Evolutionary conservation across 2,888 invertebrate species (phyloP).

Genomic region (Dermolepida albohirtum): DNA sequence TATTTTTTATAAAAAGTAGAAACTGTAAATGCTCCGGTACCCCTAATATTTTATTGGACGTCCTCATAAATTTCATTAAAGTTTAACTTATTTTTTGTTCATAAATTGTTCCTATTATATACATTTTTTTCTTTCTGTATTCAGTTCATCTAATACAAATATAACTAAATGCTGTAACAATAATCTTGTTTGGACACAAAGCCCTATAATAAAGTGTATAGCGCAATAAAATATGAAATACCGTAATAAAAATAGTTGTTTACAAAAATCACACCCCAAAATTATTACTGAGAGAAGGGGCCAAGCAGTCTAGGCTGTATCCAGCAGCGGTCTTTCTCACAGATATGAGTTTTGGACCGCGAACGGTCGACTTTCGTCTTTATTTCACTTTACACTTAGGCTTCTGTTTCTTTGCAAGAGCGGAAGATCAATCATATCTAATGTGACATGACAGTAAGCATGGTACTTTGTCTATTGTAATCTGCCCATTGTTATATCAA

Average conservation of each 20-base stretch:
- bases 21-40: neutral
- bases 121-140: neutral
- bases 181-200: conserved; percentile 57
- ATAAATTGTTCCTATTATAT: conserved; percentile 10
- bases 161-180: conserved; percentile 52
- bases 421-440: conserved; percentile 65
- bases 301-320: conserved; percentile 49
- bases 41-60: conserved; percentile 3
- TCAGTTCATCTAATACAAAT: conserved; percentile 37
- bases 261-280: conserved; percentile 48
- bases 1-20: no score
- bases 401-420: conserved; percentile 12
- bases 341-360: conserved; percentile 49
- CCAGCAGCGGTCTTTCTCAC: conserved; percentile 60
- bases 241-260: conserved; percentile 58
- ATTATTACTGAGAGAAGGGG: conserved; percentile 40
- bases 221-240: conserved; percentile 57
- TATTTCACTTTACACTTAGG: conserved; percentile 23
- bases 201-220: conserved; percentile 54
- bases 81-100: conserved; percentile 22
- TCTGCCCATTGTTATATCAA: conserved; percentile 63
- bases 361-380: conserved; percentile 38
- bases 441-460: conserved; percentile 66
- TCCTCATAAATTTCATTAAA: conserved; percentile 26
- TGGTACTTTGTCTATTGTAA: conserved; percentile 66